Evolutionary conservation across 2,113 vertebrate species (phyloP).

Genomic region (Microcebus ravelobensis): DNA sequence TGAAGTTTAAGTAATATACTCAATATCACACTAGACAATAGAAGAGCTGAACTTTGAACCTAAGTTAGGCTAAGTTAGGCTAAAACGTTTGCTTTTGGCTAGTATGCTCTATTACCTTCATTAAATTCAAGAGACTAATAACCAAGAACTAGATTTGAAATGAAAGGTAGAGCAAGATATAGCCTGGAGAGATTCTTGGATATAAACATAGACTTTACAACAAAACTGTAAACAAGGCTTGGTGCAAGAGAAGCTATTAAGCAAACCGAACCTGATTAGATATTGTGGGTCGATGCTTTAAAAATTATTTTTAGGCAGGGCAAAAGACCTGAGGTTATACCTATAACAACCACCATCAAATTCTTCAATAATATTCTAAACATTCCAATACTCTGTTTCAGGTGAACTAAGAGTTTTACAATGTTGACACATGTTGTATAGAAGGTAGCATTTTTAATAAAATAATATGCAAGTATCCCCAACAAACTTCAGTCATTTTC

Average conservation of each 20-base stretch:
- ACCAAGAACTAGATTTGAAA: slow-evolving; percentile 21
- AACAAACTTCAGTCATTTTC: neutral
- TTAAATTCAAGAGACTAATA: neutral
- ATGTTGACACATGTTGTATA: neutral
- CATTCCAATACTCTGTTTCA: neutral
- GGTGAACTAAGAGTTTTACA: neutral
- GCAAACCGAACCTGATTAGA: neutral
- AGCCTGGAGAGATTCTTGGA: neutral
- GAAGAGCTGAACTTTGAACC: neutral
- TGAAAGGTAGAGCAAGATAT: neutral
- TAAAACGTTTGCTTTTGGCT: neutral
- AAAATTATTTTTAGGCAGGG: neutral
- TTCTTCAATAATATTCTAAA: neutral
- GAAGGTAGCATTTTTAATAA: neutral
- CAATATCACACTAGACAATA: neutral
- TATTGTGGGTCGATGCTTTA: neutral
- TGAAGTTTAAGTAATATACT: neutral
- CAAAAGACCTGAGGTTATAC: neutral
- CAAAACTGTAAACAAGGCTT: neutral
- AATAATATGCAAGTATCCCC: neutral
- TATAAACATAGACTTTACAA: neutral
- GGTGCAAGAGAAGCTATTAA: neutral
- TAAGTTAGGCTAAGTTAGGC: neutral
- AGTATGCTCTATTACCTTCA: neutral
- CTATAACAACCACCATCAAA: neutral